Base-by-base conservation (phyloP, 2,888 invertebrate genomes). In the Epinotia bilunana region DNA sequence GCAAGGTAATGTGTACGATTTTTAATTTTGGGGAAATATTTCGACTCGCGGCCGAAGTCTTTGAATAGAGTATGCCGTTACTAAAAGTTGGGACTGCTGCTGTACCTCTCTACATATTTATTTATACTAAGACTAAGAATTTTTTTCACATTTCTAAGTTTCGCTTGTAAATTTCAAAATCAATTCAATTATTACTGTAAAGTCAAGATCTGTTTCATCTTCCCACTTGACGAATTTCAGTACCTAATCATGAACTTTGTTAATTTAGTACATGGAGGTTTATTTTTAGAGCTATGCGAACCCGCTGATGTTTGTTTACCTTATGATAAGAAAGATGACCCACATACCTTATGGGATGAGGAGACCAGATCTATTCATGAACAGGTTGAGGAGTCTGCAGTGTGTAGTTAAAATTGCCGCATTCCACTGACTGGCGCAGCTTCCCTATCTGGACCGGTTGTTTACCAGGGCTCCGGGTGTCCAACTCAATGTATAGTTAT, bases 381-480 rank as follows among this genome's bases (percentile, higher is more conserved):
- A 90, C 88, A 88, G 90, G 89, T 90, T 88, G 90, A 87, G 90
- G 88, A 86, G 90, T 90, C 92, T 90, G 93, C 92, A 92, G 72
- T 72, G 61, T 71, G 92, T 92, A 91, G 93, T 92, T 93, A 93
- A 93, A 93, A 92, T 93, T 93, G 90, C 93, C 92, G 93, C 93
- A 94, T 94, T 94, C 93, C 93, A 89, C 89, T 90, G 90, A 89
- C 89, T 89, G 89, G 87, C 91, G 91, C 92, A 92, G 91, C 91
- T 88, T 92, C 91, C 90, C 89, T 88, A 87, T 89, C 88, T 88
- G 90, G 91, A 91, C 91, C 91, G 91, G 91, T 91, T 88, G 89
- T 83, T 85, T 83, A 85, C 84, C 82, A 82, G 83, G 80, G 80
- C 81, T 79, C 78, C 80, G 77, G 82, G 78, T 81, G 81, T 77